Percentiles rank a stretch among this genome's conserved stretches.
These are phyloP conservation scores for Acrobasis repandana DNA, from an alignment of 2,888 invertebrate species.

Conservation along the genomic window DNA sequence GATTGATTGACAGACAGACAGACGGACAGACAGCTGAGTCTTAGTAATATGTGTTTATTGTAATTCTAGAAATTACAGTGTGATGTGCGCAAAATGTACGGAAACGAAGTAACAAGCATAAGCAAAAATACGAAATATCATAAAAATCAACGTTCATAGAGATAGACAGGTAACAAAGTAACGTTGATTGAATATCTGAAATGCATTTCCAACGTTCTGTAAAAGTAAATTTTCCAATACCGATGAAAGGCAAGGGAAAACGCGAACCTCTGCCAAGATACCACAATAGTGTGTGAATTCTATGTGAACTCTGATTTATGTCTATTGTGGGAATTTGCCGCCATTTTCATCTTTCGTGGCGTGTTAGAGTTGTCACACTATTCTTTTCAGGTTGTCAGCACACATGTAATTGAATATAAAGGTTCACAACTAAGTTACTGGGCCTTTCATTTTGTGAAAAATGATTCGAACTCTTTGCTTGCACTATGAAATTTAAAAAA, in stretches of 20 bases:
- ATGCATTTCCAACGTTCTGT: neutral
- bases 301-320: constrained; percentile 48
- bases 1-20: too few relatives aligned
- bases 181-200: constrained; percentile 5
- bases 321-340: constrained; percentile 39
- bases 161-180: neutral
- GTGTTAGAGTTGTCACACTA: constrained; percentile 19
- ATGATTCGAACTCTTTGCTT: too few relatives aligned
- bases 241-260: constrained; percentile 34
- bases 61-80: too few relatives aligned
- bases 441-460: too few relatives aligned
- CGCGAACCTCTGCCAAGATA: constrained; percentile 39
- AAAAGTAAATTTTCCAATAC: constrained; percentile 23
- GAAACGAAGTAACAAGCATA: too few relatives aligned
- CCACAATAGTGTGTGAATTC: constrained; percentile 40
- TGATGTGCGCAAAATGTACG: too few relatives aligned
- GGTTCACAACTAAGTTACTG: too few relatives aligned
- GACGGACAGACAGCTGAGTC: too few relatives aligned
- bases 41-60: too few relatives aligned
- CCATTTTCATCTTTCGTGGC: constrained; percentile 38
- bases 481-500: too few relatives aligned
- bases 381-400: neutral
- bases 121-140: too few relatives aligned
- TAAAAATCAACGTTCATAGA: too few relatives aligned
- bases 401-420: neutral